These are phyloP conservation scores for Embidobia sp. DNA, from an alignment of 2,888 invertebrate genomes.

Conservation along the genomic window DNA sequence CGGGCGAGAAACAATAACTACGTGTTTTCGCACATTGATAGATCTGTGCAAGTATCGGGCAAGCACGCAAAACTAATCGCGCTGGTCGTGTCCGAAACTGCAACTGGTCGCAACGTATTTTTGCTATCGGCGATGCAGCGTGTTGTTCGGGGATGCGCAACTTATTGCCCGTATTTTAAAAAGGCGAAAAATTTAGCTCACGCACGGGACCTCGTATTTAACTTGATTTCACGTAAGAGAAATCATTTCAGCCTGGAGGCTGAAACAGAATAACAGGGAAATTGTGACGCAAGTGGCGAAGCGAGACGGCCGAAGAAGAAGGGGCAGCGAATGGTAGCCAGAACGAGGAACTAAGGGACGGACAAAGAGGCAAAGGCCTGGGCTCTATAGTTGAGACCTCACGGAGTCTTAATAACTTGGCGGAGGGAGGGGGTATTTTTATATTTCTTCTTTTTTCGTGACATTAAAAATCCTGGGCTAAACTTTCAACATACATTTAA, in stretches of 20 bases:
- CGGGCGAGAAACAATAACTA: conserved; percentile 79
- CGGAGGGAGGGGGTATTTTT: conserved; percentile 75
- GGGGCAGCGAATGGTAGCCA: too few species aligned
- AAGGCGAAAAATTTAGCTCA: conserved; percentile 44
- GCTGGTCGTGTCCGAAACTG: conserved; percentile 18
- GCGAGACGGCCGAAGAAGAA: background rate
- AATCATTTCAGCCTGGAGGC: conserved; percentile 48
- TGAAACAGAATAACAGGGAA: conserved; percentile 53
- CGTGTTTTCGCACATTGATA: conserved; percentile 78
- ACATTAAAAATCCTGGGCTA: conserved; percentile 79
- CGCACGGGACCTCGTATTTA: conserved; percentile 69
- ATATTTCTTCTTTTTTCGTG: conserved; percentile 74
- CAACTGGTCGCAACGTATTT: conserved; percentile 33
- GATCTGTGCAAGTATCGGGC: conserved; percentile 76
- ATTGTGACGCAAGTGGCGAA: conserved; percentile 46
- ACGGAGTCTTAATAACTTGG: conserved; percentile 76
- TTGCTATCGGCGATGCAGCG: conserved; percentile 8
- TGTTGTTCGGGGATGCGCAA: conserved; percentile 28
- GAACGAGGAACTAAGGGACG: too few species aligned
- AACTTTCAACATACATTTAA: conserved; percentile 79
- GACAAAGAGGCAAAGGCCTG: conserved; percentile 56
- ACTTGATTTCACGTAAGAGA: conserved; percentile 71
- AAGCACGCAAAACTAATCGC: conserved; percentile 45
- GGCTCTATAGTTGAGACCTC: conserved; percentile 70
- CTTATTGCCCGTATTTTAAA: conserved; percentile 15